phyloP scores from a whole-genome alignment of 2,113 vertebrate genomes.

The Phocoena phocoena region DNA sequence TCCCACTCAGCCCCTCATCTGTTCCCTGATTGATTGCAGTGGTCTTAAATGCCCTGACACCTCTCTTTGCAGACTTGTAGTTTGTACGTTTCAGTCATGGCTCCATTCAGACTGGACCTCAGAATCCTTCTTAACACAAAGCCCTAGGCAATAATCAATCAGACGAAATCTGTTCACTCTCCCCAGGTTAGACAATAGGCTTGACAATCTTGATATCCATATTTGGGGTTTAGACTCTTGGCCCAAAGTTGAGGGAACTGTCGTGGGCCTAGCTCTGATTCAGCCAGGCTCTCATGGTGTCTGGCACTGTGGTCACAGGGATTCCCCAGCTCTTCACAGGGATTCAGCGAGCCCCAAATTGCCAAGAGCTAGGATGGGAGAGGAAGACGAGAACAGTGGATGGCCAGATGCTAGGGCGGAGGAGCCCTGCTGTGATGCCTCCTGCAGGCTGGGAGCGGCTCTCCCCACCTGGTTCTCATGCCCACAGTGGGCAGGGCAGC shows the following conservation, averaged over 20 bases:
- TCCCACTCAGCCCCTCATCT: not conserved
- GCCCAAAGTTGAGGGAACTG: not conserved
- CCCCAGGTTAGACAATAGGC: not conserved
- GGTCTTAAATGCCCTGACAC: not conserved
- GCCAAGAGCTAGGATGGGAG: not conserved
- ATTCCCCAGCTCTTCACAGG: not conserved
- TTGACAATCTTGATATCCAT: accelerated
- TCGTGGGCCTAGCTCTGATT: accelerated
- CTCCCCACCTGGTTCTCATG: not conserved
- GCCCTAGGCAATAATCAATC: not conserved
- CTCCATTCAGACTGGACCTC: not conserved
- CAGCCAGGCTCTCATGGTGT: not conserved
- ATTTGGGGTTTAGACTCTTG: not conserved
- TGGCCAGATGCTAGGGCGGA: not conserved
- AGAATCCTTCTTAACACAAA: not conserved
- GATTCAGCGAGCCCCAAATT: not conserved
- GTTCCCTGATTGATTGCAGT: not conserved
- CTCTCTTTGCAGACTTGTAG: not conserved
- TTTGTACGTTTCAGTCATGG: too few species aligned
- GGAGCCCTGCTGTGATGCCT: not conserved
- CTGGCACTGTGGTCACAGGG: not conserved
- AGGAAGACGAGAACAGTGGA: not conserved
- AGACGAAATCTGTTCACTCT: not conserved
- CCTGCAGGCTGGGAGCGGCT: not conserved
- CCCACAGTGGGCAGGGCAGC: not conserved